Conservation (phyloP, 2,888 invertebrate genomes). For the Perizoma affinitatum region DNA sequence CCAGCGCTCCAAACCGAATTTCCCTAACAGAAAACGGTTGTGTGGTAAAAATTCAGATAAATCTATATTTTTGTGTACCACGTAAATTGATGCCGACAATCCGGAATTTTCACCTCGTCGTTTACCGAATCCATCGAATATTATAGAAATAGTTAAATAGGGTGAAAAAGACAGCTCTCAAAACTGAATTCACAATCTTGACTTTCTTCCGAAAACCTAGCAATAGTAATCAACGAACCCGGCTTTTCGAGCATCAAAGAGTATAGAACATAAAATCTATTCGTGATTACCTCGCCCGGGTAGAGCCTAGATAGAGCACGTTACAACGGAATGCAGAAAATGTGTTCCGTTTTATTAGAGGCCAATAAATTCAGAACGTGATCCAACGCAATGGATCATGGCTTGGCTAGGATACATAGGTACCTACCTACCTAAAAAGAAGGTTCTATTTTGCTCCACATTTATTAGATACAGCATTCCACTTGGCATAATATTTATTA, state of each 20-base stretch:
- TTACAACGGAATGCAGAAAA: slow-evolving; percentile 68
- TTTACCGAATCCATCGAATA: not conserved
- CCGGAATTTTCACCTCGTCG: slow-evolving; percentile 31
- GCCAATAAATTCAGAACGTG: slow-evolving; percentile 78
- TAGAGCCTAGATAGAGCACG: slow-evolving; percentile 37
- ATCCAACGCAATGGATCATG: slow-evolving; percentile 57
- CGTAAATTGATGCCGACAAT: slow-evolving; percentile 37
- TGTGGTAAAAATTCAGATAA: slow-evolving; percentile 40
- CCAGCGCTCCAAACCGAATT: slow-evolving; percentile 55
- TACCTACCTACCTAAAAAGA: too few species aligned
- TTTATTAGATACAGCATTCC: too few species aligned
- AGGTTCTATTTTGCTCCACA: too few species aligned
- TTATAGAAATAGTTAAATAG: too few species aligned
- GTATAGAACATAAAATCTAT: slow-evolving; percentile 22
- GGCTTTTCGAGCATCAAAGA: slow-evolving; percentile 2
- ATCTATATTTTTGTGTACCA: slow-evolving; percentile 37
- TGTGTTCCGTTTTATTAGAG: slow-evolving; percentile 77
- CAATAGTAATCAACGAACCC: slow-evolving; percentile 2
- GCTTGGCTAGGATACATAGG: slow-evolving; percentile 37
- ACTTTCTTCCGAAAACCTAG: not conserved
- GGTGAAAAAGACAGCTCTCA: too few species aligned
- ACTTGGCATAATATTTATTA: too few species aligned
- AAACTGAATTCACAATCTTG: too few species aligned
- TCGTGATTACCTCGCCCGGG: slow-evolving; percentile 47
- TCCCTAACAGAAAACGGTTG: slow-evolving; percentile 41